Conservation (phyloP, 2,113 vertebrate species). For the Bothrops jararaca region DNA sequence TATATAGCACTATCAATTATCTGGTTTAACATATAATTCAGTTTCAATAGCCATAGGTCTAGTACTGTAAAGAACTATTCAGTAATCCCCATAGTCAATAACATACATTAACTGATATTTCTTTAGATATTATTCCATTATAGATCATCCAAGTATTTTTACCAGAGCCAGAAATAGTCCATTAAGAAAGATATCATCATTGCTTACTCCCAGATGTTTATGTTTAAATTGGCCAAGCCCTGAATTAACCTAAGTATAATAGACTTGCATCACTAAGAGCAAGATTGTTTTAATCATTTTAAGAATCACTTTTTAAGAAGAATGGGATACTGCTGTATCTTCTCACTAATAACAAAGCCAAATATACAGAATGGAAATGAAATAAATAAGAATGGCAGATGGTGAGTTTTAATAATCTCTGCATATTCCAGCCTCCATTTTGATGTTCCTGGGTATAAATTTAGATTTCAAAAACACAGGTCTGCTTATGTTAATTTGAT, state of each 20-base stretch:
- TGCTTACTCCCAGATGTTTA: not conserved
- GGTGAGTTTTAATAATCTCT: not conserved
- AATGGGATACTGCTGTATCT: not conserved
- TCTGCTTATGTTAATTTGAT: not conserved
- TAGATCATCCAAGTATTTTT: not conserved
- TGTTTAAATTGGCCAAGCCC: not conserved
- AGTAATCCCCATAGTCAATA: not conserved
- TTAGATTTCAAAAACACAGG: not conserved
- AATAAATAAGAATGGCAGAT: not conserved
- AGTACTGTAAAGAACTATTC: not conserved
- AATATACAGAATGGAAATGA: not conserved
- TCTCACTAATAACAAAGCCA: not conserved
- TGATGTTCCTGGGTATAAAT: not conserved
- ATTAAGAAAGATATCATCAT: not conserved
- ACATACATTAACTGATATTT: not conserved
- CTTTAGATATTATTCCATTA: not conserved
- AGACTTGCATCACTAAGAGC: not conserved
- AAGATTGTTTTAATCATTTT: not conserved
- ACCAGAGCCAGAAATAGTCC: not conserved
- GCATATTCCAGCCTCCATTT: not conserved
- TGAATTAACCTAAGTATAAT: not conserved
- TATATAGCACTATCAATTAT: not conserved
- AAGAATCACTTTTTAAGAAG: not conserved
- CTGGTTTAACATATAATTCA: not conserved
- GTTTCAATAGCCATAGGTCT: not conserved